Evolutionary conservation across 2,113 vertebrate genomes (phyloP).

Genomic region (Channa argus): DNA sequence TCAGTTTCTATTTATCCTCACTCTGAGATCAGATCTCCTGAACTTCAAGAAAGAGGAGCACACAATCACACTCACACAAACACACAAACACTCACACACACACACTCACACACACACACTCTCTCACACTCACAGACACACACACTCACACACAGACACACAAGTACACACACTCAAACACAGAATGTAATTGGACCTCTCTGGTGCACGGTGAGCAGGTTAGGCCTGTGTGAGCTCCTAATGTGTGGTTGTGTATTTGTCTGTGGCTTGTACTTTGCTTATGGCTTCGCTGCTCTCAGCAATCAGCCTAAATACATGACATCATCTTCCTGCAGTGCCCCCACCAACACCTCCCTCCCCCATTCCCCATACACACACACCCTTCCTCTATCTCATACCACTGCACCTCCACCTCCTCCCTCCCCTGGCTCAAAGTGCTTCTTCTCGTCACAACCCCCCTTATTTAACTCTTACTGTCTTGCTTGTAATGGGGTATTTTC

Average conservation of each 20-base stretch:
- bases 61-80: slow-evolving; percentile 27
- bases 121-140: too few species aligned
- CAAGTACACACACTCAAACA: slow-evolving; percentile 25
- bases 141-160: slow-evolving; percentile 42
- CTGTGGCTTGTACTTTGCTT: slow-evolving; percentile 69
- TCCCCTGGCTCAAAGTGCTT: slow-evolving; percentile 43
- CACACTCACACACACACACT: slow-evolving; percentile 9
- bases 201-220: slow-evolving; percentile 50
- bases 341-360: neutral
- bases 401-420: slow-evolving; percentile 62
- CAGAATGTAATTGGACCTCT: slow-evolving; percentile 34
- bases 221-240: slow-evolving; percentile 62
- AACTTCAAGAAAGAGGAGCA: slow-evolving; percentile 39
- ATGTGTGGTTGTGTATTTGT: slow-evolving; percentile 66
- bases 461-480: slow-evolving; percentile 48
- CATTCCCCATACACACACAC: neutral
- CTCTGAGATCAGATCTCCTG: slow-evolving; percentile 48
- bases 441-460: slow-evolving; percentile 61
- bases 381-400: slow-evolving; percentile 49
- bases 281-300: slow-evolving; percentile 69
- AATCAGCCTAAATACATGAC: slow-evolving; percentile 80
- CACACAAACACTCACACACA: slow-evolving; percentile 30
- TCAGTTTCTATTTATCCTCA: slow-evolving; percentile 56
- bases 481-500: slow-evolving; percentile 54
- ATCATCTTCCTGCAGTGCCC: slow-evolving; percentile 76